phyloP scores from a whole-genome alignment of 2,888 invertebrate genomes.

The Tetropium fuscum region DNA sequence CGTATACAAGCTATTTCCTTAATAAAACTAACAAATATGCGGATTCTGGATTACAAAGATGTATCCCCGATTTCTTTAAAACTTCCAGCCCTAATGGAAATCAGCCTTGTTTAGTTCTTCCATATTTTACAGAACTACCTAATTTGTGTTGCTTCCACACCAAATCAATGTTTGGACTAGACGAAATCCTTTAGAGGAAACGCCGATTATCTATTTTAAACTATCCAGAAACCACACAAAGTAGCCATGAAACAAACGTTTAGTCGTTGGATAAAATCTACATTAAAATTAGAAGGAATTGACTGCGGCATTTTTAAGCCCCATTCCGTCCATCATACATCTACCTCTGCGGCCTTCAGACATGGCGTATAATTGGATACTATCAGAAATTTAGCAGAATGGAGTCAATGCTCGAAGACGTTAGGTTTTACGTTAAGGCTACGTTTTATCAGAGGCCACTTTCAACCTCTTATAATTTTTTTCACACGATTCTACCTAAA shows the following conservation, averaged over 20 bases:
- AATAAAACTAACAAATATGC: not conserved
- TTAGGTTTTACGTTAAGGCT: too few species aligned
- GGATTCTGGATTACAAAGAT: slow-evolving; percentile 1
- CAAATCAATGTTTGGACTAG: not conserved
- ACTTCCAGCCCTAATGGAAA: not conserved
- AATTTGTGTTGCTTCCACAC: not conserved
- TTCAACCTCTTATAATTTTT: not conserved
- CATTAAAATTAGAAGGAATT: not conserved
- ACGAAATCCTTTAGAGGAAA: not conserved
- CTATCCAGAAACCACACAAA: not conserved
- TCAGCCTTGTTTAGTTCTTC: not conserved
- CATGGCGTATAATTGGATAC: not conserved
- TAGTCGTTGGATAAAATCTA: not conserved
- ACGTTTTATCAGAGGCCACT: not conserved
- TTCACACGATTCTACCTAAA: not conserved
- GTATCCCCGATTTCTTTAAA: not conserved
- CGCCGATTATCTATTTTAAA: not conserved
- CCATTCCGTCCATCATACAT: not conserved
- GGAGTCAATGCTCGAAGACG: not conserved
- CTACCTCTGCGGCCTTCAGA: not conserved
- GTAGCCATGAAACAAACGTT: not conserved
- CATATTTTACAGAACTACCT: not conserved
- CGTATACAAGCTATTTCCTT: not conserved
- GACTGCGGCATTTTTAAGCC: not conserved
- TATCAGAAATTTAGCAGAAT: not conserved